Evolutionary conservation across 2,797 vertebrate species (phyloP).

Genomic region (Sphaeramia orbicularis): DNA sequence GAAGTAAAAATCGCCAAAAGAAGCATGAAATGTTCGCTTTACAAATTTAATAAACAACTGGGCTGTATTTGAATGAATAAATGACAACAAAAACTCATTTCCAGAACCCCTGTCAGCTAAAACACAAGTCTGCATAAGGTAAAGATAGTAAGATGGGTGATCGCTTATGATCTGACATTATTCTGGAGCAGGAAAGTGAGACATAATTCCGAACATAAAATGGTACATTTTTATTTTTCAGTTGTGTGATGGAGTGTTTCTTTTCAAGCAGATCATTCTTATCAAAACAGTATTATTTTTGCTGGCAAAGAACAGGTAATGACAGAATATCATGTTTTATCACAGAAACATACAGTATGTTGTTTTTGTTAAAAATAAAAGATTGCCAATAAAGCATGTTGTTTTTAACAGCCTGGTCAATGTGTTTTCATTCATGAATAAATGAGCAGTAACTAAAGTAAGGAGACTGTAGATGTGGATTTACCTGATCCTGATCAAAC

Average conservation of each 20-base stretch:
- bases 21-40: no score
- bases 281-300: constrained; percentile 76
- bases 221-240: constrained; percentile 52
- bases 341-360: constrained; percentile 39
- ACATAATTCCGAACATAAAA: constrained; percentile 20
- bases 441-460: no score
- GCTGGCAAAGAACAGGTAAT: constrained; percentile 48
- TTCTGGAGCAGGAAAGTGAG: constrained; percentile 27
- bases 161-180: constrained; percentile 2
- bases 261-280: constrained; percentile 47
- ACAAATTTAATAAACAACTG: no score
- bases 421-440: neutral
- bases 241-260: constrained; percentile 52
- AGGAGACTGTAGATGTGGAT: no score
- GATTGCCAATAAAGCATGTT: constrained; percentile 82
- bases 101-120: no score
- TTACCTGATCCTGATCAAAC: no score
- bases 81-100: no score
- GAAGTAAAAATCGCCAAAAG: no score
- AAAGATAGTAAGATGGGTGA: constrained; percentile 10
- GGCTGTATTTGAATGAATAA: no score
- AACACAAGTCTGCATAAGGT: neutral
- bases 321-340: constrained; percentile 57
- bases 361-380: constrained; percentile 61
- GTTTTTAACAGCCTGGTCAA: constrained; percentile 66